phyloP scores from a whole-genome alignment of 2,888 invertebrate species.

The Agonopterix heracliana region DNA sequence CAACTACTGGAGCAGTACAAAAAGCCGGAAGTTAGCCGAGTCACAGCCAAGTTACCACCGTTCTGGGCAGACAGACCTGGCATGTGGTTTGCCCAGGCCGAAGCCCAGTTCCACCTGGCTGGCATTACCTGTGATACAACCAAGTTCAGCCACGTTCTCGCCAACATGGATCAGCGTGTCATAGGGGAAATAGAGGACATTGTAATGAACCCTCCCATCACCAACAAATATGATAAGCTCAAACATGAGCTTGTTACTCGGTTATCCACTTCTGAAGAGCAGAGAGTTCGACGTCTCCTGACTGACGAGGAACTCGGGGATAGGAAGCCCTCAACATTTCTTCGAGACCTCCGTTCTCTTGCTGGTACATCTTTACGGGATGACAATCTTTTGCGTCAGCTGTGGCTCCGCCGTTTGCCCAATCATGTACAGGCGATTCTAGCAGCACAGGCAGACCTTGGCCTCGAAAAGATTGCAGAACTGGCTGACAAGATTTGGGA shows the following conservation, averaged over 20 bases:
- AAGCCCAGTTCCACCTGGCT: background rate
- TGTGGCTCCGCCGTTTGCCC: constrained; percentile 6
- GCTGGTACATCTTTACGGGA: background rate
- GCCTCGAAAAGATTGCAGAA: constrained; percentile 5
- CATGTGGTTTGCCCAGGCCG: background rate
- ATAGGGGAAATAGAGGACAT: background rate
- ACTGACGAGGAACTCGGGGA: constrained; percentile 9
- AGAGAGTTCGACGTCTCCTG: constrained; percentile 5
- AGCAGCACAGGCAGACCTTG: background rate
- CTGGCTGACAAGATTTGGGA: no score
- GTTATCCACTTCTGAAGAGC: constrained; percentile 1
- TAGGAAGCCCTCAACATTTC: constrained; percentile 6
- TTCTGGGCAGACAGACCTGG: background rate
- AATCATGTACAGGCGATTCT: constrained; percentile 3
- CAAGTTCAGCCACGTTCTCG: background rate
- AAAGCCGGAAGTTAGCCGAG: no score
- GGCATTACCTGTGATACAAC: background rate
- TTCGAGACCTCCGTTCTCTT: no score
- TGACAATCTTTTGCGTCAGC: constrained; percentile 1
- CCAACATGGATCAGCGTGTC: background rate
- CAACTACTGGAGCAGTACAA: no score
- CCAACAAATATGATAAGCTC: no score
- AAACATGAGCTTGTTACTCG: constrained; percentile 1
- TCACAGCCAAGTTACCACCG: background rate
- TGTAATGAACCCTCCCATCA: background rate